These are phyloP conservation scores for Epiblema foenella DNA, from an alignment of 2,888 invertebrate species.

Conservation along the genomic window DNA sequence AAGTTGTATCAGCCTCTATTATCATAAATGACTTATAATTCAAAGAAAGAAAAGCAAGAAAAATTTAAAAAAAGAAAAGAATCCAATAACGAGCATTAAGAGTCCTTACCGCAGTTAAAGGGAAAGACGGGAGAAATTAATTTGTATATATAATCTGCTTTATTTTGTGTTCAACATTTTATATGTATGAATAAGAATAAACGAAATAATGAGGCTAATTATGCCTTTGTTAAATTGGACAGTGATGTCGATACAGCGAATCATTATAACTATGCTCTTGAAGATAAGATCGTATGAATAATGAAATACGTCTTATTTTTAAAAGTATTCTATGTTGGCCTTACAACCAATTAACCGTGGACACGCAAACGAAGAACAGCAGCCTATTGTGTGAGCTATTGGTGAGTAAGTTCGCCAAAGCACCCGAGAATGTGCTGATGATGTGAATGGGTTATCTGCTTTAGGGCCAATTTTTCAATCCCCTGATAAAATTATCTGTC, in stretches of 20 bases:
- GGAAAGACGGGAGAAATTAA: background rate
- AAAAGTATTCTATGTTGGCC: background rate
- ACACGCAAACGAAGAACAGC: background rate
- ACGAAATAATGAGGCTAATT: too few species aligned
- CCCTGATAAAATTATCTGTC: too few species aligned
- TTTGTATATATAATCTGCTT: background rate
- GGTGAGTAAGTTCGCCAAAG: too few species aligned
- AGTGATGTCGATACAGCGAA: too few species aligned
- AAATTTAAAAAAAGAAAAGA: slow-evolving; percentile 25
- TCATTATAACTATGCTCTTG: background rate
- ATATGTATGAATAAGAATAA: too few species aligned
- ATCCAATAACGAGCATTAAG: slow-evolving; percentile 14
- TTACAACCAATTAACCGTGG: background rate
- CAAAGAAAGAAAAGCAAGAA: slow-evolving; percentile 13
- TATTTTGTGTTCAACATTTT: too few species aligned
- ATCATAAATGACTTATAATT: slow-evolving; percentile 9
- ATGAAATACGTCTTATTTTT: background rate
- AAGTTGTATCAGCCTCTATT: background rate
- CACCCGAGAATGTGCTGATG: too few species aligned
- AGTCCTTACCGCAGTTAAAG: background rate
- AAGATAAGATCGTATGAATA: background rate
- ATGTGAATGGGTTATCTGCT: too few species aligned
- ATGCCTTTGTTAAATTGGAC: too few species aligned
- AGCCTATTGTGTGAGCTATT: too few species aligned
- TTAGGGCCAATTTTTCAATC: too few species aligned